Percentiles rank a stretch among this genome's conserved stretches.
Conservation (phyloP, 1,140 invertebrate species). For the Drosophila melanogaster region DNA sequence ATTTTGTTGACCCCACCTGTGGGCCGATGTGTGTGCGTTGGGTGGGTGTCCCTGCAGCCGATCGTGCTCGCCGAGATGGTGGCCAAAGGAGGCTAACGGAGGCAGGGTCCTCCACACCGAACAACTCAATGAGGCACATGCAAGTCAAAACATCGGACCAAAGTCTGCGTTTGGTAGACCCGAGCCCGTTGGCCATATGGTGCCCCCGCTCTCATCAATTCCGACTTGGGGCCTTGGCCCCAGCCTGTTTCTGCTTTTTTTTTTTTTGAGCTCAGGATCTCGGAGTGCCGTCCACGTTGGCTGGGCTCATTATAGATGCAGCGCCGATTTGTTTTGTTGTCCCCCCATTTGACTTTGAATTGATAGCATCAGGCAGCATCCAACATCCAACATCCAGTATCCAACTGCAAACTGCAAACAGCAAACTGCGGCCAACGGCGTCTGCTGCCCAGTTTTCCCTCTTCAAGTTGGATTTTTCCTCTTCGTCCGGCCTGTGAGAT, state of each 20-base stretch:
- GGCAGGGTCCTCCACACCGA: not conserved
- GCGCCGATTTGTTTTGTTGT: constrained; percentile 83
- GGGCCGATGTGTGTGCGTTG: constrained; percentile 40
- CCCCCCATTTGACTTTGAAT: constrained; percentile 83
- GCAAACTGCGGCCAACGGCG: constrained; percentile 2
- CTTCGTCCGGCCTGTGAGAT: constrained; percentile 69
- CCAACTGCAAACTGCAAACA: constrained; percentile 1
- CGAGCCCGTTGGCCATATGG: constrained; percentile 27
- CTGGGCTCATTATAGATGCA: constrained; percentile 77
- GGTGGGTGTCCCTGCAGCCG: constrained; percentile 65
- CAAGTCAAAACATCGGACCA: constrained; percentile 44
- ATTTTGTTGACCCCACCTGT: constrained; percentile 22
- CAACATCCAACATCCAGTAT: constrained; percentile 35
- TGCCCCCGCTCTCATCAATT: constrained; percentile 46
- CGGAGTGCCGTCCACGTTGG: constrained; percentile 9
- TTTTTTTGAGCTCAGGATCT: not conserved
- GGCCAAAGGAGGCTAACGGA: too few relatives aligned
- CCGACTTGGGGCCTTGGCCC: constrained; percentile 15
- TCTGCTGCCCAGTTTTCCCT: constrained; percentile 8
- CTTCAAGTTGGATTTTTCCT: not conserved
- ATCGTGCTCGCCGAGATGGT: constrained; percentile 34
- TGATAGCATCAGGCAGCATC: constrained; percentile 74
- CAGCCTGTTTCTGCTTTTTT: constrained; percentile 3
- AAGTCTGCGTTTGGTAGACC: not conserved
- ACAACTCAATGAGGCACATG: constrained; percentile 54